Evolutionary conservation across 2,797 vertebrate genomes (phyloP).

Genomic region (Hapalemur alaotrensis): DNA sequence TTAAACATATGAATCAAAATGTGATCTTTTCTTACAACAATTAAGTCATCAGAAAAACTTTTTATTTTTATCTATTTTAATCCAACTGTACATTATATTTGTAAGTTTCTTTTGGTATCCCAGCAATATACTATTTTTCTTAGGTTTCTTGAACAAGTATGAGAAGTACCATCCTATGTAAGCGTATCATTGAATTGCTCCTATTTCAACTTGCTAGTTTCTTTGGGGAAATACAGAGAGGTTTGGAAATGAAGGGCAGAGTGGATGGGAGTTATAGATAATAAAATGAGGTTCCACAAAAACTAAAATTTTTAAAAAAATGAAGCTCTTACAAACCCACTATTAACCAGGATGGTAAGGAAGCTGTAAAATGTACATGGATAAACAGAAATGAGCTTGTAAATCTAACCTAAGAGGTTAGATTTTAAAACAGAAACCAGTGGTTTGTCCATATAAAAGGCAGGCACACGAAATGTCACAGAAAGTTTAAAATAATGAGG

Average conservation of each 20-base stretch:
- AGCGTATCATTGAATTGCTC: neutral
- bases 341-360: neutral
- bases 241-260: neutral
- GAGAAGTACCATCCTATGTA: neutral
- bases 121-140: neutral
- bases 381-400: neutral
- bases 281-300: constrained; percentile 22
- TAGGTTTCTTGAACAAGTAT: neutral
- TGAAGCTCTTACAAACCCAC: constrained; percentile 30
- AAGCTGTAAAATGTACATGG: neutral
- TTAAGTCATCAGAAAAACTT: neutral
- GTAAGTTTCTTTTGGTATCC: neutral
- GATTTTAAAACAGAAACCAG: constrained; percentile 52
- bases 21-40: constrained; percentile 1
- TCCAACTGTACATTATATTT: neutral
- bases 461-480: neutral
- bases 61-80: neutral
- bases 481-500: constrained; percentile 56
- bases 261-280: neutral
- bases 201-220: neutral
- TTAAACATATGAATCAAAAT: constrained; percentile 15
- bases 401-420: no score
- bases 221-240: neutral
- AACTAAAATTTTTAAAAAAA: constrained; percentile 31
- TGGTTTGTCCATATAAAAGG: constrained; percentile 6